These are phyloP conservation scores for Dendrolimus pini DNA, from an alignment of 2,888 invertebrate genomes.

Conservation along the genomic window DNA sequence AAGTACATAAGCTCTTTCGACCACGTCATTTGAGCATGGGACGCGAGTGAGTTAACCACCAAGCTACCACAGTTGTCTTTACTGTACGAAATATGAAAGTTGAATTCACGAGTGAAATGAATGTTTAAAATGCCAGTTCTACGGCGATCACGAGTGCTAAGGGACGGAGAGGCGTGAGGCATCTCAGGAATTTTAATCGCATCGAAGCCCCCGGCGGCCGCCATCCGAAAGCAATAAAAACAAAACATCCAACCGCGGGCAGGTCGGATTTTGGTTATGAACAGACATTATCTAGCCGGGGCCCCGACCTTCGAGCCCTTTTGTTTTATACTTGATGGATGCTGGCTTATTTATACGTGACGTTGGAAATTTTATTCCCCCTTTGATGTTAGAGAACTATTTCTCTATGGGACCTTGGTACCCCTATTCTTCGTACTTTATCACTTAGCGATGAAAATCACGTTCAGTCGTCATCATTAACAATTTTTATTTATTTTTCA, in stretches of 20 bases:
- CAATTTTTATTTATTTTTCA: no score
- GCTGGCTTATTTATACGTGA: not conserved
- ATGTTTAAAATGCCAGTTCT: conserved; percentile 29
- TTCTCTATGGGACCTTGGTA: no score
- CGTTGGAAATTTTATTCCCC: not conserved
- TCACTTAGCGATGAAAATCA: no score
- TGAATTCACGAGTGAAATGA: not conserved
- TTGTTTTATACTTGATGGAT: conserved; percentile 20
- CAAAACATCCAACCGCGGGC: conserved; percentile 40
- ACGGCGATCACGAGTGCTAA: conserved; percentile 34
- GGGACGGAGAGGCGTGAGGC: conserved; percentile 63
- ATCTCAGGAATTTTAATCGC: conserved; percentile 74
- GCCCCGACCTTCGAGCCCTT: conserved; percentile 25
- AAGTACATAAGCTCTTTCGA: no score
- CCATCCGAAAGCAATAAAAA: conserved; percentile 51
- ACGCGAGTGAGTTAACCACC: no score
- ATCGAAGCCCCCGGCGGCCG: conserved; percentile 54
- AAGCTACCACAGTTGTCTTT: no score
- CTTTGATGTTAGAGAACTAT: no score
- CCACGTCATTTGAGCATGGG: no score
- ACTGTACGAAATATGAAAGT: not conserved
- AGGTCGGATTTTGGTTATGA: conserved; percentile 54
- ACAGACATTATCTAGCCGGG: conserved; percentile 41
- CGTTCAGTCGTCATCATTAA: no score
- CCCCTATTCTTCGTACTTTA: no score